A percentile compares a stretch with the other conserved stretches of the same genome.
Conservation (phyloP, 2,113 vertebrate species). For the Albula glossodonta region DNA sequence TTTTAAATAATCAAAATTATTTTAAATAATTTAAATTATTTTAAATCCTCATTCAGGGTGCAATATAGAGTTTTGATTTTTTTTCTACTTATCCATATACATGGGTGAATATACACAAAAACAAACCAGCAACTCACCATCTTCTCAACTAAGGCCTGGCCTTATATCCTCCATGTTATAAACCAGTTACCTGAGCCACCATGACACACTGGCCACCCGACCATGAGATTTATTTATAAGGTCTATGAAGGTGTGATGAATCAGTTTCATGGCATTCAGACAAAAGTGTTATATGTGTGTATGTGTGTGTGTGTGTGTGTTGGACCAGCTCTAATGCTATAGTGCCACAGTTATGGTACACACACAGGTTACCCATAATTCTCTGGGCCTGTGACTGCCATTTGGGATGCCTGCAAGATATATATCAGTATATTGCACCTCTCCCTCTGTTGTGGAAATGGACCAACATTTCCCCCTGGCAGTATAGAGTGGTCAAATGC, state of each 20-base stretch:
- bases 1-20: too few relatives aligned
- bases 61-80: neutral
- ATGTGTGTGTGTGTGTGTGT: neutral
- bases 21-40: too few relatives aligned
- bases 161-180: too few relatives aligned
- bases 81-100: neutral
- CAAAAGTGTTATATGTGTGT: neutral
- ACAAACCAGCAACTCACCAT: neutral
- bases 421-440: constrained; percentile 9
- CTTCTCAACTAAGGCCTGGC: neutral
- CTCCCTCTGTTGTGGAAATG: constrained; percentile 19
- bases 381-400: neutral
- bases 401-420: too few relatives aligned
- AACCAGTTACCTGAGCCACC: too few relatives aligned
- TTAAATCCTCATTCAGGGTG: too few relatives aligned
- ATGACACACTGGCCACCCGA: too few relatives aligned
- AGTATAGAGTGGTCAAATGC: constrained; percentile 18
- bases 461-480: neutral
- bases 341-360: too few relatives aligned
- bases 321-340: too few relatives aligned
- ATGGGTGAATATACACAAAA: neutral
- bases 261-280: neutral
- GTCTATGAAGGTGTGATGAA: neutral
- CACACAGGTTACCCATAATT: too few relatives aligned
- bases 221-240: too few relatives aligned